Conservation (phyloP, 2,888 invertebrate genomes). For the Dynastes maya region DNA sequence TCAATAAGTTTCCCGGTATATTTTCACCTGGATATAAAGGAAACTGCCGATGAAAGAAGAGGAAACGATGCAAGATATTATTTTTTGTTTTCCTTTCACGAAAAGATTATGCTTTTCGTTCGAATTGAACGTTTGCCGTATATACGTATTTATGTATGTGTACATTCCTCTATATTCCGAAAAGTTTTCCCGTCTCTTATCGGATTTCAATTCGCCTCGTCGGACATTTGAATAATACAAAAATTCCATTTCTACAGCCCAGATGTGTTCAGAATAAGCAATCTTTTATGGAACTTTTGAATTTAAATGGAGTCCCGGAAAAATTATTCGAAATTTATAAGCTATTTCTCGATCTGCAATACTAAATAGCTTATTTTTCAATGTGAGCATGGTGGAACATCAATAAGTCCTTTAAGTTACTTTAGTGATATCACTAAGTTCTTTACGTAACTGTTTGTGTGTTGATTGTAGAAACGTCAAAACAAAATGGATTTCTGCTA, state of each 20-base stretch:
- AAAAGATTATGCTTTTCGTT: conserved; percentile 4
- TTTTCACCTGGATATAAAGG: conserved; percentile 2
- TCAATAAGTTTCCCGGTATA: background rate
- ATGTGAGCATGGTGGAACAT: no score
- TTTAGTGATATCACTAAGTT: no score
- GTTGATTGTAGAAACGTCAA: no score
- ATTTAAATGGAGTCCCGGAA: no score
- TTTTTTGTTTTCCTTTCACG: conserved; percentile 15
- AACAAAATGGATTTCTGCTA: no score
- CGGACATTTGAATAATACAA: conserved; percentile 46
- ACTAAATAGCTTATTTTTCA: no score
- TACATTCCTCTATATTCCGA: background rate
- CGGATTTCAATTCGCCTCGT: background rate
- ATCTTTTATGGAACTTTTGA: conserved; percentile 7
- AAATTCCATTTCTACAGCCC: conserved; percentile 41
- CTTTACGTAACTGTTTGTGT: no score
- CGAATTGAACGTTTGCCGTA: conserved; percentile 14
- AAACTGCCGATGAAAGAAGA: background rate
- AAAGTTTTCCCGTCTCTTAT: conserved; percentile 30
- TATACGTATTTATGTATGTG: background rate
- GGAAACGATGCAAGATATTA: background rate
- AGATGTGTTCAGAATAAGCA: conserved; percentile 3
- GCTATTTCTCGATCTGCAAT: no score
- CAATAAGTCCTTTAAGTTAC: no score
- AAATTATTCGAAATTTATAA: no score